Evolutionary conservation across 2,797 vertebrate species (phyloP).

Genomic region (Siniperca obscura): DNA sequence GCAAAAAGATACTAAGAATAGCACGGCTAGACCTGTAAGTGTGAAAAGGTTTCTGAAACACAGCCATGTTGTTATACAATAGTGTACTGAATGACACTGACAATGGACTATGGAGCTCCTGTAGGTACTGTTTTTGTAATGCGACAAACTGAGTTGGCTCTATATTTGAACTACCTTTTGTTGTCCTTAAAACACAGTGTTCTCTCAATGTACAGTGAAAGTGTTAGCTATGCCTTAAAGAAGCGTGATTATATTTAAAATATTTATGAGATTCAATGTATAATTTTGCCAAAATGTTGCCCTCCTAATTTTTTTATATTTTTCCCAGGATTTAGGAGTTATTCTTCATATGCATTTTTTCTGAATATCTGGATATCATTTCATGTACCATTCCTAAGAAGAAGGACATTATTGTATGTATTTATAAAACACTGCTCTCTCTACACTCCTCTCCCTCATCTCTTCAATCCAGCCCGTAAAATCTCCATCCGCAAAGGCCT

Average conservation of each 20-base stretch:
- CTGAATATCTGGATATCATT: not conserved
- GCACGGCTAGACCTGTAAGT: constrained; percentile 52
- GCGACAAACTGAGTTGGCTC: constrained; percentile 39
- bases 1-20: constrained; percentile 65
- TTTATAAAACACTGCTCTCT: constrained; percentile 2
- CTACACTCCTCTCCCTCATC: not conserved
- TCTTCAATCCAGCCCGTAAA: constrained; percentile 86
- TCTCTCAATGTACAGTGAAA: not conserved
- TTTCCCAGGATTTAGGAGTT: not conserved
- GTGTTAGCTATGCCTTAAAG: not conserved
- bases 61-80: constrained; percentile 48
- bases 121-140: constrained; percentile 39
- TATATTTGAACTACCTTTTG: constrained; percentile 53
- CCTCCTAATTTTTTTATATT: not conserved
- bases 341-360: not conserved
- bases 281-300: not conserved
- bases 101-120: constrained; percentile 34
- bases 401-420: not conserved
- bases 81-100: constrained; percentile 42
- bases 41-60: constrained; percentile 62
- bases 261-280: not conserved
- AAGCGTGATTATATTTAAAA: not conserved
- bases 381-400: not conserved
- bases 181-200: constrained; percentile 48
- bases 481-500: constrained; percentile 87